phyloP scores from a whole-genome alignment of 92 coral and sea anemone genomes.

The Epizoanthus rinbou region DNA sequence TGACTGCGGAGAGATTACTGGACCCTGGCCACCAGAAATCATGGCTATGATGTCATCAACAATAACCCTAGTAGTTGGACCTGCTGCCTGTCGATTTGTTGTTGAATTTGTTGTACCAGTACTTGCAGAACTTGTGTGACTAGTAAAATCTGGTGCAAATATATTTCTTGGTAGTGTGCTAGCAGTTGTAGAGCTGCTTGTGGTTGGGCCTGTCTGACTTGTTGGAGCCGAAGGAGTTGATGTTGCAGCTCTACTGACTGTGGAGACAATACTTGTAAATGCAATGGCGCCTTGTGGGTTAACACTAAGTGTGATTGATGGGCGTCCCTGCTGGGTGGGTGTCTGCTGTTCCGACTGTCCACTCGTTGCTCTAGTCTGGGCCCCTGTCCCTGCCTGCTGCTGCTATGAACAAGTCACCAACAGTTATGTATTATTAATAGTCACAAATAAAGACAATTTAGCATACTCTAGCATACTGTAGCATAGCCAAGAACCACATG shows the following conservation, averaged over 20 bases:
- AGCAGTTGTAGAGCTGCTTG: slow-evolving; percentile 34
- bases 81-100: slow-evolving; percentile 57
- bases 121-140: slow-evolving; percentile 53
- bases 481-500: too few species aligned
- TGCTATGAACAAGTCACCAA: not conserved
- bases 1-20: slow-evolving; percentile 42
- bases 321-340: not conserved
- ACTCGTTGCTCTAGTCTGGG: slow-evolving; percentile 19
- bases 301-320: slow-evolving; percentile 62
- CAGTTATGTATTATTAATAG: too few species aligned
- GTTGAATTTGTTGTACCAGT: slow-evolving; percentile 53
- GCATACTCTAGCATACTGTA: too few species aligned
- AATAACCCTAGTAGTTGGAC: slow-evolving; percentile 56
- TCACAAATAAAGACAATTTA: too few species aligned
- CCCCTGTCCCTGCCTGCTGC: slow-evolving; percentile 3
- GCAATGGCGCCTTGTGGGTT: slow-evolving; percentile 81
- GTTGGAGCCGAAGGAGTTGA: slow-evolving; percentile 48
- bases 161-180: slow-evolving; percentile 39
- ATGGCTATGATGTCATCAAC: slow-evolving; percentile 86
- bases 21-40: slow-evolving; percentile 68
- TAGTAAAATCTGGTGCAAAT: slow-evolving; percentile 42
- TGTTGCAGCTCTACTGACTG: slow-evolving; percentile 51
- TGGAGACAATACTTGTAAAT: slow-evolving; percentile 76
- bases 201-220: slow-evolving; percentile 42
- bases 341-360: slow-evolving; percentile 33